Percentiles rank a stretch among this genome's conserved stretches.
Conservation (phyloP, 2,888 invertebrate genomes). For the Agrochola litura region DNA sequence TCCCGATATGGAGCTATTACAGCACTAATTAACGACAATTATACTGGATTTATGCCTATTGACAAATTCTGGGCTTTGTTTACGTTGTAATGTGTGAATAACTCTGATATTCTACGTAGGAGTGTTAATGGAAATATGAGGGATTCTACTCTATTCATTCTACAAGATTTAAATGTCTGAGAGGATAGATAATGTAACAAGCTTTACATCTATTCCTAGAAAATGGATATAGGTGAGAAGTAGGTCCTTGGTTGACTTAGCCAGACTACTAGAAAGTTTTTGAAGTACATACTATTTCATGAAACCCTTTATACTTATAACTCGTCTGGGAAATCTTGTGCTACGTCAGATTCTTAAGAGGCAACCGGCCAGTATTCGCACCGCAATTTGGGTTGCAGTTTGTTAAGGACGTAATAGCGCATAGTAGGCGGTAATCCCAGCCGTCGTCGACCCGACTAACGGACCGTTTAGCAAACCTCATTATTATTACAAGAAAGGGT, state of each 20-base stretch:
- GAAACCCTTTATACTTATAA: slow-evolving; percentile 14
- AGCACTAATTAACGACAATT: slow-evolving; percentile 53
- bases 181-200: slow-evolving; percentile 2
- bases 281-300: slow-evolving; percentile 19
- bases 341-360: slow-evolving; percentile 26
- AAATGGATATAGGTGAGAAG: neutral
- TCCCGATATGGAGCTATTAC: slow-evolving; percentile 39
- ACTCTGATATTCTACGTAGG: neutral
- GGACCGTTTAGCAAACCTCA: slow-evolving; percentile 18
- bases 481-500: slow-evolving; percentile 29
- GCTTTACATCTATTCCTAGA: slow-evolving; percentile 19
- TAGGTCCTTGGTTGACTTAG: neutral
- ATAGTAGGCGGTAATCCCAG: slow-evolving; percentile 3
- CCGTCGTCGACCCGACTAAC: neutral
- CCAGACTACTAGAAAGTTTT: slow-evolving; percentile 13
- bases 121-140: slow-evolving; percentile 9
- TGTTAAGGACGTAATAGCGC: slow-evolving; percentile 45
- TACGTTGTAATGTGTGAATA: slow-evolving; percentile 22
- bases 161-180: slow-evolving; percentile 39
- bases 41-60: slow-evolving; percentile 46
- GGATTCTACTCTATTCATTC: neutral
- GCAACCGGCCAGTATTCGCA: slow-evolving; percentile 7
- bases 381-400: slow-evolving; percentile 43
- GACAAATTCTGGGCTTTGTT: slow-evolving; percentile 43
- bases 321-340: slow-evolving; percentile 44